Conservation (phyloP, 1,140 invertebrate genomes). For the Leptinotarsa lineolata region DNA sequence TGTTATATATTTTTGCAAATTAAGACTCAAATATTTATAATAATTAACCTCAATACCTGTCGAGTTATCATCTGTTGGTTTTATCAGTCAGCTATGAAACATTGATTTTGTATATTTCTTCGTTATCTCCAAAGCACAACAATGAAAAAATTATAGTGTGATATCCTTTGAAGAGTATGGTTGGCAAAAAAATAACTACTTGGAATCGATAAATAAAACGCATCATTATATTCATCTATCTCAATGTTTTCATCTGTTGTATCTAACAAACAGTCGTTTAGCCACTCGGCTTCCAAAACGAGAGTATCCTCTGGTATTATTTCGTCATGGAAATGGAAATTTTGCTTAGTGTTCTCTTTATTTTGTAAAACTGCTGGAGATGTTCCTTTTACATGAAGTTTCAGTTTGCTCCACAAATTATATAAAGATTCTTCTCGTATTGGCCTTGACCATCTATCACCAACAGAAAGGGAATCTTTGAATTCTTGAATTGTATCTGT, state of each 20-base stretch:
- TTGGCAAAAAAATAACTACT: too few species aligned
- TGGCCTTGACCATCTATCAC: not conserved
- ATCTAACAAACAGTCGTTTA: not conserved
- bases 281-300: constrained; percentile 10
- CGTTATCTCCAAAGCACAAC: too few species aligned
- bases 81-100: too few species aligned
- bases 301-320: constrained; percentile 10
- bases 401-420: not conserved
- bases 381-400: not conserved
- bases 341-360: constrained; percentile 4
- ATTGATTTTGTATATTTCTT: too few species aligned
- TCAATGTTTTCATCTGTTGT: constrained; percentile 5
- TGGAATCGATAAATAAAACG: too few species aligned
- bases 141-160: too few species aligned
- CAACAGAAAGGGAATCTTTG: not conserved
- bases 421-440: not conserved
- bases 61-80: too few species aligned
- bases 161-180: too few species aligned
- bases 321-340: not conserved
- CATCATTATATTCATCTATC: too few species aligned
- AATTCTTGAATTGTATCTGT: not conserved
- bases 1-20: too few species aligned
- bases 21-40: too few species aligned
- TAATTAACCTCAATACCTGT: too few species aligned
- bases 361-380: not conserved